Conservation (phyloP, 2,797 vertebrate genomes). For the Coregonus suidteri region DNA sequence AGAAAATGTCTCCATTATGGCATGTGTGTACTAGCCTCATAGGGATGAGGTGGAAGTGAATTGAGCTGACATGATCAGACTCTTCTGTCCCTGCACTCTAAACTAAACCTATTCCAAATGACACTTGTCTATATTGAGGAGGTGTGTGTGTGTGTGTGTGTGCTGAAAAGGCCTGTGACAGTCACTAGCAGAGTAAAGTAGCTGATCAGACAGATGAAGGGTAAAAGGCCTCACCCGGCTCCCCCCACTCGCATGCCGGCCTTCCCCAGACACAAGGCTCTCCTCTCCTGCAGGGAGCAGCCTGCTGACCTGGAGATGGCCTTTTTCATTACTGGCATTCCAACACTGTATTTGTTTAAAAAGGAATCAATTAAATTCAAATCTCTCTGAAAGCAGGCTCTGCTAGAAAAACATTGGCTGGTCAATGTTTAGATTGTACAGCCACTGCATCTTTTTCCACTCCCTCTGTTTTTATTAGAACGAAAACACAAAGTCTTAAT, state of each 20-base stretch:
- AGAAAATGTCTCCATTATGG: background rate
- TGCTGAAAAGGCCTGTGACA: background rate
- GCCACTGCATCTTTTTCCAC: background rate
- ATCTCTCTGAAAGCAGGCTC: constrained; percentile 69
- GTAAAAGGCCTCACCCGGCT: background rate
- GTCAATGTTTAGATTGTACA: constrained; percentile 14
- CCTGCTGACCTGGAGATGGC: constrained; percentile 66
- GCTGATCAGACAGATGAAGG: background rate
- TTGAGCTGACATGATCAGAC: too few relatives aligned
- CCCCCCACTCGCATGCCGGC: constrained; percentile 61
- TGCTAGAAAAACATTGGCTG: constrained; percentile 69
- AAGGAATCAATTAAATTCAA: constrained; percentile 83
- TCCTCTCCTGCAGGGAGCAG: constrained; percentile 46
- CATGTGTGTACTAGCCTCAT: too few relatives aligned
- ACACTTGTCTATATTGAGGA: background rate
- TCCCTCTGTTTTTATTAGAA: background rate
- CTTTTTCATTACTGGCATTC: constrained; percentile 76
- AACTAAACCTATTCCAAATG: background rate
- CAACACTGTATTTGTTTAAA: constrained; percentile 80
- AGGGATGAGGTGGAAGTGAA: background rate
- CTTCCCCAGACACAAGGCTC: constrained; percentile 61
- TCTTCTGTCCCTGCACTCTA: background rate
- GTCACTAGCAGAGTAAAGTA: background rate
- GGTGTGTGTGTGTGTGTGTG: too few relatives aligned
- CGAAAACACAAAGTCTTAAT: constrained; percentile 44